Evolutionary conservation across 2,797 vertebrate species (phyloP), one percentile per base, ranked within the genome.

Genomic region (Liparis tanakae): DNA sequence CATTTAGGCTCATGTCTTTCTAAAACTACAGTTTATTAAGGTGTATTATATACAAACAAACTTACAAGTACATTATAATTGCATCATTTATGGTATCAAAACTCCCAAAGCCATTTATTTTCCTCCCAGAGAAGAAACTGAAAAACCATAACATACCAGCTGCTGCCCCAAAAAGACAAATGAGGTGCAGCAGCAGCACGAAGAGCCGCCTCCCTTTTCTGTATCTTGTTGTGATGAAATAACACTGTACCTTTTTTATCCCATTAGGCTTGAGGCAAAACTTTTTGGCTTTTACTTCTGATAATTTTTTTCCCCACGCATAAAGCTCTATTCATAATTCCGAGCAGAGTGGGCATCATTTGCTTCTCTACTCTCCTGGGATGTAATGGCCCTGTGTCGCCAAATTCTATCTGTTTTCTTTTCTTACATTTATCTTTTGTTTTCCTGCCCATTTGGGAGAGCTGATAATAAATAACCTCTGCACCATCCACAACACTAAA

Each of bases 391-490:
- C 46, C 59, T 44, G 36, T 66, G 10, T 46, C 2, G 13, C 25
- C 7, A 48, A 37, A 56, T 56, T 57, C 0, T 50, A 4, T 25
- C 60, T 20, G 5, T 53, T 15, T 51, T 25, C 76, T 60, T 56
- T 54, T 54, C 71, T 58, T 18, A 7, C 54, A 67, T 50, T 10
- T 50, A 50, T 55, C 7, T 36, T 67, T 70, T 63, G 7, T 63
- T 44, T 46, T 55, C 50, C n/a, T 7, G 5, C 15, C 36, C 48
- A 68, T 69, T 22, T 61, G 50, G 62, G 33, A 41, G 37, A 55
- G 66, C 10, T 57, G 9, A 73, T 67, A 10, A 65, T 65, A 20
- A 10, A n/a, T 4, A 67, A 70, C 34, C 59, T 15, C 30, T 61
- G 54, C n/a, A 44, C 34, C 55, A 39, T 15, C 20, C 17, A 64